Evolutionary conservation across 2,797 vertebrate genomes (phyloP), one percentile per base, ranked within the genome.

Genomic region (Sebastes alutus): DNA sequence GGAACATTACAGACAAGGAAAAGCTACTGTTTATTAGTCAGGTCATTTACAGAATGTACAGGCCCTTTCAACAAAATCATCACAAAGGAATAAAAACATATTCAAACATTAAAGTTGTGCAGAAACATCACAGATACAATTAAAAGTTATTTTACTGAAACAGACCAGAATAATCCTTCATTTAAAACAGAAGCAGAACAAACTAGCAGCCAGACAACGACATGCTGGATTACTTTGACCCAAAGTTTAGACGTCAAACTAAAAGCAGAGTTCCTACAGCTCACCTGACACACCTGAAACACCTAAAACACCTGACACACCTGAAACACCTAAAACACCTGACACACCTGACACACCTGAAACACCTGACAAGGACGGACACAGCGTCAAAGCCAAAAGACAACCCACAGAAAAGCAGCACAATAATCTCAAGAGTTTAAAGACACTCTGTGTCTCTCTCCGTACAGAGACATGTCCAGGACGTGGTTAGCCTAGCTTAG

Each of bases 41-140:
- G 62, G 80, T 91, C 66, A 88, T 91, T 93, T 92, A 93, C 93
- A 95, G 91, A 93, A 94, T 92, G 75, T 93, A 92, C 89, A 93
- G 71, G 60, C 58, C 75, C 75, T 66, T 80, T 88, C 84, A 87
- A 86, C 66, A 87, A 92, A 93, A 49, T n/a, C 20, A 30, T 16
- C 29, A 32, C 29, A 30, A 32, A 5, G 27, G 3, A 35, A 38
- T 16, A 20, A 69, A 77, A 61, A 56, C 25, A 4, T 13, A 72
- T 33, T 23, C 38, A 68, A 56, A 81, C 73, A 3, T 49, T 7
- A 55, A 72, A 3, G 20, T 49, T 46, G 35, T 56, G 38, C 61
- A 73, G 76, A 82, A 29, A 65, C 52, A 55, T 62, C 22, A 58
- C 42, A 16, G 35, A 59, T n/a, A 67, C 54, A 63, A 6, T 7